A percentile compares a stretch with the other conserved stretches of the same genome.
These are phyloP conservation scores for Scrobipalpa costella DNA, from an alignment of 2,888 invertebrate genomes.

Conservation along the genomic window DNA sequence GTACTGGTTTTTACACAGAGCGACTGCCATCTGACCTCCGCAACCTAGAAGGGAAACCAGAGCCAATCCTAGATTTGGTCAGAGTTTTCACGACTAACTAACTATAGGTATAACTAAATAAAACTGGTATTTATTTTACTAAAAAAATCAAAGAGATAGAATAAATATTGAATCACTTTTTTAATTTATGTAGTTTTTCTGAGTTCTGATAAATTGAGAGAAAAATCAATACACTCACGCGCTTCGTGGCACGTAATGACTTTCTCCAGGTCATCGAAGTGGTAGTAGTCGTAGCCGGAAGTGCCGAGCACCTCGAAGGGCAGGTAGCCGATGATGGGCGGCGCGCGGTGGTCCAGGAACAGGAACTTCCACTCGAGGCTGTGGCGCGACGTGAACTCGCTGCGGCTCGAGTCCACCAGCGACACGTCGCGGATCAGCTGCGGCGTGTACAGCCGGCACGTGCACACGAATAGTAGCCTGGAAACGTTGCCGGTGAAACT, in stretches of 20 bases:
- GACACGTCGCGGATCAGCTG: conserved; percentile 93
- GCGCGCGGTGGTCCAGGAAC: conserved; percentile 94
- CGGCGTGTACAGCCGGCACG: conserved; percentile 89
- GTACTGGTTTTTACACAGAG: too few species aligned
- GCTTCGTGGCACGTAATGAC: conserved; percentile 93
- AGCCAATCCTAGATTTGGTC: too few species aligned
- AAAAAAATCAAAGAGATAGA: too few species aligned
- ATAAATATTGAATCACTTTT: background rate
- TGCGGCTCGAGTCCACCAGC: conserved; percentile 86
- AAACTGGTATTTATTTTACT: too few species aligned
- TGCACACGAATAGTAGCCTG: conserved; percentile 89
- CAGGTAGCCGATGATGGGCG: conserved; percentile 94
- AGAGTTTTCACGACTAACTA: too few species aligned
- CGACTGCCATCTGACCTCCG: too few species aligned
- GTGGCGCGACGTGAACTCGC: conserved; percentile 95
- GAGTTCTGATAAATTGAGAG: background rate
- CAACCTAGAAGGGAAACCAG: too few species aligned
- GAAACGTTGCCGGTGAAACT: background rate
- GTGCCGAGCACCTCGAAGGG: conserved; percentile 97
- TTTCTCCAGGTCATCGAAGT: conserved; percentile 95
- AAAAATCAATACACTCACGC: conserved; percentile 81
- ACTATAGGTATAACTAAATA: too few species aligned
- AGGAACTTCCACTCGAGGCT: conserved; percentile 98
- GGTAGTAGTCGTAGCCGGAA: conserved; percentile 97
- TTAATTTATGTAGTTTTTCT: background rate